phyloP scores from a whole-genome alignment of 2,888 invertebrate species.

The Oligia latruncula region DNA sequence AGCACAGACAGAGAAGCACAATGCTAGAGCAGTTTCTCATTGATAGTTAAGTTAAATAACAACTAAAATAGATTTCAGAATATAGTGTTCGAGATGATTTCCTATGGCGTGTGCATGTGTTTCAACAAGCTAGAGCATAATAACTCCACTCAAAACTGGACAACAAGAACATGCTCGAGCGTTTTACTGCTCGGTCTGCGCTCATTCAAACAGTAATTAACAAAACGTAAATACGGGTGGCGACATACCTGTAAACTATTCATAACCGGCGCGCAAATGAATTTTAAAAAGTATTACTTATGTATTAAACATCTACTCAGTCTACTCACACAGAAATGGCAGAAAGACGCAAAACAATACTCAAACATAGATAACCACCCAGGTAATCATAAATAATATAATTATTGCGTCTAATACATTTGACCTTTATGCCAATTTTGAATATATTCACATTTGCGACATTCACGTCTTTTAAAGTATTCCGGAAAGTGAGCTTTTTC shows the following conservation, averaged over 20 bases:
- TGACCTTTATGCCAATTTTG: conserved; percentile 92
- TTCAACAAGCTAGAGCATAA: neutral
- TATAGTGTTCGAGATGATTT: neutral
- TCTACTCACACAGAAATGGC: neutral
- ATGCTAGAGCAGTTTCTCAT: neutral
- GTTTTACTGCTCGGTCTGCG: neutral
- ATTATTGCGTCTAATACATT: conserved; percentile 48
- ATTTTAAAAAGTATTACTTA: neutral
- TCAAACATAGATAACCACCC: too few relatives aligned
- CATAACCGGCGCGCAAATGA: neutral
- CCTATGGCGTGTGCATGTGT: neutral
- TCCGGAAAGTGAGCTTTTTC: conserved; percentile 98
- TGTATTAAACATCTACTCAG: neutral
- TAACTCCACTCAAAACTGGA: too few relatives aligned
- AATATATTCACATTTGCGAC: conserved; percentile 95
- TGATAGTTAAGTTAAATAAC: neutral
- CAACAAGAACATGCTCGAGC: neutral
- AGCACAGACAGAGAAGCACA: neutral
- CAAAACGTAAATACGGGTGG: neutral
- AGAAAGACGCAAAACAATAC: neutral
- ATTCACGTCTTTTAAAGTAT: conserved; percentile 96
- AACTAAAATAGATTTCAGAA: neutral
- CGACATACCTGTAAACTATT: neutral
- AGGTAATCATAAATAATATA: too few relatives aligned
- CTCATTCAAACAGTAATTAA: neutral